Conservation (phyloP, 1,140 invertebrate species). For the Neodiprion pinetum region DNA sequence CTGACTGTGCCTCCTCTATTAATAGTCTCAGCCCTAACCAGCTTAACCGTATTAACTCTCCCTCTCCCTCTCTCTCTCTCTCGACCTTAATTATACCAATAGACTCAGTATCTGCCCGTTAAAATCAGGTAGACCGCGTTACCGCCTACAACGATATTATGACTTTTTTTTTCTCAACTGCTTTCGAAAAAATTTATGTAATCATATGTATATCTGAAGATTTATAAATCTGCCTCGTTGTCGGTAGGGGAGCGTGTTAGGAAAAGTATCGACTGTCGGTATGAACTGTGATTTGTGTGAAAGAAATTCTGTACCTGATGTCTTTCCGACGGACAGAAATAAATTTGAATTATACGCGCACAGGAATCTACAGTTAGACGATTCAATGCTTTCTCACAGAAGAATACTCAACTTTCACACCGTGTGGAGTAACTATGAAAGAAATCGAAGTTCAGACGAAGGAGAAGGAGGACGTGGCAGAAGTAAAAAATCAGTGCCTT, state of each 20-base stretch:
- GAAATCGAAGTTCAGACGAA: not conserved
- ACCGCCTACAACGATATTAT: not conserved
- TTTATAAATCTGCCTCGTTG: not conserved
- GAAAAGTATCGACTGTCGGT: not conserved
- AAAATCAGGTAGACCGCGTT: not conserved
- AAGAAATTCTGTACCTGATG: not conserved
- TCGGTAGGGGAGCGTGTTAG: not conserved
- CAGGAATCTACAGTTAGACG: too few relatives aligned
- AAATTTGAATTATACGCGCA: too few relatives aligned
- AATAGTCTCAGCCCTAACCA: not conserved
- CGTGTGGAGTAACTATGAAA: too few relatives aligned
- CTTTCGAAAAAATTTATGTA: not conserved
- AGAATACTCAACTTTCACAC: too few relatives aligned
- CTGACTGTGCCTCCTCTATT: not conserved
- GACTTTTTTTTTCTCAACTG: not conserved
- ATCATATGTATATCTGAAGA: not conserved
- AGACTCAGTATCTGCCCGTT: slow-evolving; percentile 4
- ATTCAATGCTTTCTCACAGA: too few relatives aligned
- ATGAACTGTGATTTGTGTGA: not conserved
- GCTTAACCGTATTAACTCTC: not conserved
- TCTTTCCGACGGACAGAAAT: not conserved
- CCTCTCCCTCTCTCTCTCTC: not conserved
- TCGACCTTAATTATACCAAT: slow-evolving; percentile 6
- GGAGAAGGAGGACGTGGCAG: not conserved
- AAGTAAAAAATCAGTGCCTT: not conserved